Evolutionary conservation across 2,113 vertebrate species (phyloP), one percentile per base, ranked within the genome.

Genomic region (Brachyistius frenatus): DNA sequence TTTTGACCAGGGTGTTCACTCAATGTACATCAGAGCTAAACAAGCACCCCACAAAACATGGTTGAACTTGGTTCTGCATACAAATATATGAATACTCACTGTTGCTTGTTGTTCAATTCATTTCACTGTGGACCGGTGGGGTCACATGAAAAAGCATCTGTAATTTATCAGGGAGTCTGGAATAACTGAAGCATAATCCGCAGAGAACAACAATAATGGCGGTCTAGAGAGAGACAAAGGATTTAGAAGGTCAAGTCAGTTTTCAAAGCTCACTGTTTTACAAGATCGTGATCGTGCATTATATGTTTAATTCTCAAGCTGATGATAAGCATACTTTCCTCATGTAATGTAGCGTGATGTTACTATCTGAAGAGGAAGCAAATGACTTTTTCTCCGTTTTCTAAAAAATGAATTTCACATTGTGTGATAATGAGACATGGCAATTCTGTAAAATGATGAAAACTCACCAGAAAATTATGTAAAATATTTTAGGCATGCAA

Each of bases 141-240:
- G 36, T 72, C n/a, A 9, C 44, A 63, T 62, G 5, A 63, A 67
- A 41, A 66, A 2, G 14, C 30, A 31, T 66, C 66, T 80, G 49
- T 71, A 76, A 75, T 41, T 47, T 55, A 66, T 68, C 47, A 63
- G 16, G 47, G 37, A 57, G 67, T 67, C 61, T 71, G 41, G 41
- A 53, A 49, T 73, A 50, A 66, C 53, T 15, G 15, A 47, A 75
- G 60, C 56, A 5, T 55, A 50, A 47, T 55, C 57, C 39, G 53
- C 3, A 8, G 3, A 62, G 37, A 66, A 23, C 46, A 39, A 10
- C 15, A 55, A 31, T 39, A 32, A 32, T 23, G 52, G 58, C 52
- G 69, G 35, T 61, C 7, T 65, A 54, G 61, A 52, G 64, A 67
- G 44, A 82, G 15, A 78, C 54, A 50, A 66, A 68, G 58, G 63